Evolutionary conservation across 2,797 vertebrate species (phyloP).

Genomic region (Cephalopachus bancanus): DNA sequence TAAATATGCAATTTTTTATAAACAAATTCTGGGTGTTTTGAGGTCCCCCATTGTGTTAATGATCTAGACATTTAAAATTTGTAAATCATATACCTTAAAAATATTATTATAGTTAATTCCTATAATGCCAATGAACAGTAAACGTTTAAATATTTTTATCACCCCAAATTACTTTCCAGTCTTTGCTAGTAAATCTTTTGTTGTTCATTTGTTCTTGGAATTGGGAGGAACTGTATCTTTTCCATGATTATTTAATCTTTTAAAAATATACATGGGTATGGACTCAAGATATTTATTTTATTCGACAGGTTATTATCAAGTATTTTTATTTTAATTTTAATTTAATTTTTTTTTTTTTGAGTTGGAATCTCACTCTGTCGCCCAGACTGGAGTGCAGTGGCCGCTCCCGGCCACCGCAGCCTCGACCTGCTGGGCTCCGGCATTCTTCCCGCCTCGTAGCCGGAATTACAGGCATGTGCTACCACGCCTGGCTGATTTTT

Average conservation of each 20-base stretch:
- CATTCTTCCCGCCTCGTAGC: no score
- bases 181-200: not conserved
- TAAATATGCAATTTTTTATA: no score
- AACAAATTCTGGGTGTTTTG: no score
- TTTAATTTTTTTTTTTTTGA: no score
- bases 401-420: no score
- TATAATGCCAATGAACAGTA: not conserved
- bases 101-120: not conserved
- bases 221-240: not conserved
- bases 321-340: not conserved
- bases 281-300: not conserved
- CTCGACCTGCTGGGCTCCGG: no score
- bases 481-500: no score
- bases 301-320: not conserved
- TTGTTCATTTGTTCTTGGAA: not conserved
- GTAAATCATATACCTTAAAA: not conserved
- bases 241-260: not conserved
- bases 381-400: no score
- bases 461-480: no score
- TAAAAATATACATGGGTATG: not conserved
- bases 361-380: no score
- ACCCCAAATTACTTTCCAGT: not conserved
- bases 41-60: not conserved
- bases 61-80: conserved; percentile 33
- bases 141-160: not conserved